A percentile compares a stretch with the other conserved stretches of the same genome.
Conservation (phyloP, 2,888 invertebrate genomes). For the Orthosia incerta region DNA sequence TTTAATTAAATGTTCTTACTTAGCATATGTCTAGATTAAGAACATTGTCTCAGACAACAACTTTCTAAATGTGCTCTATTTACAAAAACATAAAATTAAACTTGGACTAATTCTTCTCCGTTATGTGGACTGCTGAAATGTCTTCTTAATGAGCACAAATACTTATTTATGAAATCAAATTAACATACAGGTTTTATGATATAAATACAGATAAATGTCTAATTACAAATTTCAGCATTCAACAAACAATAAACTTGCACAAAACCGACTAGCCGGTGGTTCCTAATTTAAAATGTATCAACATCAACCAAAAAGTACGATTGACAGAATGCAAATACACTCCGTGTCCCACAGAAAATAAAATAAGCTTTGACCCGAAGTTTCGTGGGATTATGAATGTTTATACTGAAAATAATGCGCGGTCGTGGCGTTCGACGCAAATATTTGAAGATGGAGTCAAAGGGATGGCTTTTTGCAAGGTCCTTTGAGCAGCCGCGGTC, state of each 20-base stretch:
- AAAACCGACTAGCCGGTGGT: slow-evolving; percentile 6
- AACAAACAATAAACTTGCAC: slow-evolving; percentile 7
- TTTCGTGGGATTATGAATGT: slow-evolving; percentile 87
- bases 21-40: slow-evolving; percentile 13
- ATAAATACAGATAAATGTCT: slow-evolving; percentile 15
- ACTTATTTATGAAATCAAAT: background rate
- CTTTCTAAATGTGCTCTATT: too few species aligned
- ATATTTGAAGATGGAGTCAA: slow-evolving; percentile 89
- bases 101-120: background rate
- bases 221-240: background rate
- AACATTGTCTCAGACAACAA: background rate
- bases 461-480: slow-evolving; percentile 87
- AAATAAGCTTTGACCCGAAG: slow-evolving; percentile 80
- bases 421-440: slow-evolving; percentile 86
- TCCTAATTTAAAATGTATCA: slow-evolving; percentile 48
- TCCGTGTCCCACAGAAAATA: slow-evolving; percentile 69
- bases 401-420: slow-evolving; percentile 89
- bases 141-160: too few species aligned
- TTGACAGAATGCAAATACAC: slow-evolving; percentile 67
- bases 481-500: slow-evolving; percentile 85
- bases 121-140: background rate
- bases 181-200: background rate
- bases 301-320: slow-evolving; percentile 50
- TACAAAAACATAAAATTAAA: too few species aligned
- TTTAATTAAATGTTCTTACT: slow-evolving; percentile 49